These are phyloP conservation scores for Antennarius maculatus DNA, from an alignment of 2,797 vertebrate species.

Conservation along the genomic window DNA sequence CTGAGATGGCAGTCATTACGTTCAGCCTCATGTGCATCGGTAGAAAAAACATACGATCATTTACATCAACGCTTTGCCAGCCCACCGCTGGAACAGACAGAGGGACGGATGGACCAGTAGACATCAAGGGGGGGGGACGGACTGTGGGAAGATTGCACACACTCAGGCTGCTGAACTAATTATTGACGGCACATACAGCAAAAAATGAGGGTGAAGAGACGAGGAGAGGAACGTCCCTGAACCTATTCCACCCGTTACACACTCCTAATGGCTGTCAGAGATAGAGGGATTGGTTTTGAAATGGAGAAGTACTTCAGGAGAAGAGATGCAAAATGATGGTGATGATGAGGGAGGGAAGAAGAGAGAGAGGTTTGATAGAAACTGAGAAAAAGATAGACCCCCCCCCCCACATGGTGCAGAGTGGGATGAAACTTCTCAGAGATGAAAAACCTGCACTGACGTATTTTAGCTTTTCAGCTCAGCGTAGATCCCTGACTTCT, in stretches of 20 bases:
- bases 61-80: neutral
- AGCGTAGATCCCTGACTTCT: slow-evolving; percentile 29
- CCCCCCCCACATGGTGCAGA: slow-evolving; percentile 44
- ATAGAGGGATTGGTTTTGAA: slow-evolving; percentile 31
- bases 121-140: slow-evolving; percentile 27
- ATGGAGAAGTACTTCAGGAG: slow-evolving; percentile 31
- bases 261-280: slow-evolving; percentile 43
- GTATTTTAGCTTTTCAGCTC: slow-evolving; percentile 50
- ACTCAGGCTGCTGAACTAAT: slow-evolving; percentile 39
- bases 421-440: slow-evolving; percentile 54
- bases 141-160: slow-evolving; percentile 34
- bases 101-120: slow-evolving; percentile 19
- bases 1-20: slow-evolving; percentile 46
- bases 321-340: slow-evolving; percentile 33
- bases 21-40: slow-evolving; percentile 20
- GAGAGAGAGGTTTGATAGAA: slow-evolving; percentile 35
- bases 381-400: slow-evolving; percentile 24
- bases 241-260: slow-evolving; percentile 56
- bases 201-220: slow-evolving; percentile 28
- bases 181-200: slow-evolving; percentile 37
- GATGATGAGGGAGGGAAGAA: slow-evolving; percentile 24
- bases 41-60: slow-evolving; percentile 6
- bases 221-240: slow-evolving; percentile 44
- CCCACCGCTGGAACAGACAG: slow-evolving; percentile 1
- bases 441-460: slow-evolving; percentile 61